Evolutionary conservation across 2,797 vertebrate genomes (phyloP).

Genomic region (Esox lucius): DNA sequence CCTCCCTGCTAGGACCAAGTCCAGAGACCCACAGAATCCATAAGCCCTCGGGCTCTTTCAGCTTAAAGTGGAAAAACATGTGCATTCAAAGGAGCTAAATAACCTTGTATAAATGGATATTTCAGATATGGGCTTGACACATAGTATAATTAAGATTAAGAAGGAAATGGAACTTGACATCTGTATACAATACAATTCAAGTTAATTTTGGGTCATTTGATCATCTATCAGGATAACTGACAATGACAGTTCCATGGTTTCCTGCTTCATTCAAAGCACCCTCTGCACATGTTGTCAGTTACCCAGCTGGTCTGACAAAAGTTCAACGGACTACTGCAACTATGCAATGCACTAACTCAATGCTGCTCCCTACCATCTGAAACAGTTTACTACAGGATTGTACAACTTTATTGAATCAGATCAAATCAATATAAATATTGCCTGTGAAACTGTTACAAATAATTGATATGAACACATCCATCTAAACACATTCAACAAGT

Average conservation of each 20-base stretch:
- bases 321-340: neutral
- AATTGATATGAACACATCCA: neutral
- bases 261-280: neutral
- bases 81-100: too few relatives aligned
- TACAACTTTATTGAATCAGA: neutral
- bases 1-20: neutral
- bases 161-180: too few relatives aligned
- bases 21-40: too few relatives aligned
- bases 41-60: too few relatives aligned
- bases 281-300: neutral
- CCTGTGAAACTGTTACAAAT: neutral
- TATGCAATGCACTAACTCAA: conserved; percentile 3
- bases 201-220: neutral
- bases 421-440: neutral
- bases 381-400: conserved; percentile 25
- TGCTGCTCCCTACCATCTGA: conserved; percentile 15
- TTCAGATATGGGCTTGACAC: too few relatives aligned
- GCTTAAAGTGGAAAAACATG: too few relatives aligned
- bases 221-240: neutral
- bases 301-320: neutral
- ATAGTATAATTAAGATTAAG: too few relatives aligned
- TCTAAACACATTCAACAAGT: neutral
- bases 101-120: too few relatives aligned
- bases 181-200: too few relatives aligned
- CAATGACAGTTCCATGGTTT: neutral